phyloP scores from a whole-genome alignment of 2,797 vertebrate genomes.

The Rallus crepitans region DNA sequence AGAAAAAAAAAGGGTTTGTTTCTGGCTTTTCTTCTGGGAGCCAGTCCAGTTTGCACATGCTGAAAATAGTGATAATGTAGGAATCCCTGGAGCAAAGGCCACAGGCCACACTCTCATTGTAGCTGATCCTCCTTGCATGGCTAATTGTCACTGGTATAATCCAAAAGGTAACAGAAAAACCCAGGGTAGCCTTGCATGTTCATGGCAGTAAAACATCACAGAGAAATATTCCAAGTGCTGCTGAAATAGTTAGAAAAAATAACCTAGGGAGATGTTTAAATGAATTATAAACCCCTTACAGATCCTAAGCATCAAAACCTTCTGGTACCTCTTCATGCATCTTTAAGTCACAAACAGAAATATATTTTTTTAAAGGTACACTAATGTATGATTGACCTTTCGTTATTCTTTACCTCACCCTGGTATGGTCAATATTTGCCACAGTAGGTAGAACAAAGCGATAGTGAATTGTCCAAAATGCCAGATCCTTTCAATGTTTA shows the following conservation, averaged over 20 bases:
- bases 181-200: background rate
- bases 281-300: background rate
- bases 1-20: background rate
- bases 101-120: constrained; percentile 16
- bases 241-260: constrained; percentile 23
- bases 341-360: background rate
- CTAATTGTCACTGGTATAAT: constrained; percentile 31
- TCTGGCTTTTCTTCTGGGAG: background rate
- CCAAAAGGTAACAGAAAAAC: constrained; percentile 26
- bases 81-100: background rate
- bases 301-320: background rate
- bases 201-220: background rate
- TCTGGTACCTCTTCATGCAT: background rate
- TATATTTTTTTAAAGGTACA: background rate
- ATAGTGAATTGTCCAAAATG: background rate
- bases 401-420: background rate
- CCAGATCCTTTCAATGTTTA: background rate
- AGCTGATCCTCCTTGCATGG: constrained; percentile 17
- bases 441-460: background rate
- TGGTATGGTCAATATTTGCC: background rate
- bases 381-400: background rate
- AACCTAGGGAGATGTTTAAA: background rate
- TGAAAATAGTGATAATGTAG: background rate
- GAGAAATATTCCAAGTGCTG: background rate
- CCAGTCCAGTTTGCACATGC: background rate